These are phyloP conservation scores for Cetoscarus ocellatus DNA, from an alignment of 2,797 vertebrate genomes.

Conservation along the genomic window DNA sequence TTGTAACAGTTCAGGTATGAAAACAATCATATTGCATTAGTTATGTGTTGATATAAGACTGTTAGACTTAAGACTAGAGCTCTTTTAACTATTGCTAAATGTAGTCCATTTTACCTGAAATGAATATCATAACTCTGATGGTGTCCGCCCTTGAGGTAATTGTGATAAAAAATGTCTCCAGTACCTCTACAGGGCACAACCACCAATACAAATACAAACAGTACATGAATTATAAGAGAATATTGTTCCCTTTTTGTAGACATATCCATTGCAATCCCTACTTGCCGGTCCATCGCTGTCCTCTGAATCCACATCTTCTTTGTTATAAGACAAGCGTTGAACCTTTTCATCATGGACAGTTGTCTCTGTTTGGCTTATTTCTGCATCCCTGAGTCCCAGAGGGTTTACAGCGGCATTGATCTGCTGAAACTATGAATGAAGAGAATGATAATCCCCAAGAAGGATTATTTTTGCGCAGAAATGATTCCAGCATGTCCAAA, in stretches of 20 bases:
- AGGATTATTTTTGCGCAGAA: not conserved
- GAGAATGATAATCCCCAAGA: conserved; percentile 1
- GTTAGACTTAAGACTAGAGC: conserved; percentile 16
- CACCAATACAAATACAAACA: conserved; percentile 51
- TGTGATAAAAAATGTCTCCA: conserved; percentile 30
- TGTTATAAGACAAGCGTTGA: conserved; percentile 20
- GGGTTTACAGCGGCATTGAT: not conserved
- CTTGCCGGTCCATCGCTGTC: conserved; percentile 3
- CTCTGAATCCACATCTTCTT: conserved; percentile 8
- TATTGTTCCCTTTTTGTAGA: conserved; percentile 20
- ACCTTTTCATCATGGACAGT: not conserved
- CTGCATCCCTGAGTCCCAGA: not conserved
- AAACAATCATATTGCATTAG: not conserved
- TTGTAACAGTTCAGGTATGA: too few species aligned
- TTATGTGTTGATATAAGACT: conserved; percentile 15
- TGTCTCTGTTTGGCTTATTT: conserved; percentile 1
- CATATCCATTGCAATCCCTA: conserved; percentile 14
- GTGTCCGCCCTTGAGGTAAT: not conserved
- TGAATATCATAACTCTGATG: conserved; percentile 18
- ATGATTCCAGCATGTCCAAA: not conserved
- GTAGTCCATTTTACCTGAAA: conserved; percentile 7
- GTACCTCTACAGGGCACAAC: conserved; percentile 46
- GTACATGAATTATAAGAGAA: conserved; percentile 39
- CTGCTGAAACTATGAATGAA: conserved; percentile 15
- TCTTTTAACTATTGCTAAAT: conserved; percentile 30